Percentiles rank a stretch among this genome's conserved stretches.
These are phyloP conservation scores for Heliconius charithonia DNA, from an alignment of 2,888 invertebrate species.

Conservation along the genomic window DNA sequence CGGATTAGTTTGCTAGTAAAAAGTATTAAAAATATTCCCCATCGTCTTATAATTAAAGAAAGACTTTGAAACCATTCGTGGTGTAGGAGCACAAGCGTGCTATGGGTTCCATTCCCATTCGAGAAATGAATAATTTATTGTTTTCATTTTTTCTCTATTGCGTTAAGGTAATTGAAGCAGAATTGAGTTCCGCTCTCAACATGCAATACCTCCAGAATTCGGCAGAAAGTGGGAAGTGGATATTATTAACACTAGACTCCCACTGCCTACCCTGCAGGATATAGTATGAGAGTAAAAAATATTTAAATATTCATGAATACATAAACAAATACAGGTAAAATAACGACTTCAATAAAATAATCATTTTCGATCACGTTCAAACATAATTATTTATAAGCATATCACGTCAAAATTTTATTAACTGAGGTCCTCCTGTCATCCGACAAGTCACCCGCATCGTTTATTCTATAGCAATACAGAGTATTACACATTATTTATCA, in stretches of 20 bases:
- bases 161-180: not conserved
- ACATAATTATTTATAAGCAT: not conserved
- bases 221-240: not conserved
- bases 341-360: not conserved
- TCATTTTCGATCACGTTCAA: not conserved
- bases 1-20: too few species aligned
- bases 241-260: not conserved
- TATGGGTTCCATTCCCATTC: too few species aligned
- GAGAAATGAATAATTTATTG: too few species aligned
- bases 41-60: too few species aligned
- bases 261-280: not conserved
- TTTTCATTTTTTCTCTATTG: too few species aligned
- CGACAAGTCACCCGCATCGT: not conserved
- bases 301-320: not conserved
- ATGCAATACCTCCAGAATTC: not conserved
- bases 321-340: not conserved
- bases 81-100: too few species aligned
- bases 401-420: constrained; percentile 2
- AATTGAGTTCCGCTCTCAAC: not conserved
- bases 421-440: not conserved
- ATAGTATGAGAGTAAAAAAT: not conserved
- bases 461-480: not conserved
- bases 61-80: too few species aligned
- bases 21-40: too few species aligned
- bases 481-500: constrained; percentile 9